phyloP scores from a whole-genome alignment of 2,888 invertebrate genomes.

The Aphodius granarius region DNA sequence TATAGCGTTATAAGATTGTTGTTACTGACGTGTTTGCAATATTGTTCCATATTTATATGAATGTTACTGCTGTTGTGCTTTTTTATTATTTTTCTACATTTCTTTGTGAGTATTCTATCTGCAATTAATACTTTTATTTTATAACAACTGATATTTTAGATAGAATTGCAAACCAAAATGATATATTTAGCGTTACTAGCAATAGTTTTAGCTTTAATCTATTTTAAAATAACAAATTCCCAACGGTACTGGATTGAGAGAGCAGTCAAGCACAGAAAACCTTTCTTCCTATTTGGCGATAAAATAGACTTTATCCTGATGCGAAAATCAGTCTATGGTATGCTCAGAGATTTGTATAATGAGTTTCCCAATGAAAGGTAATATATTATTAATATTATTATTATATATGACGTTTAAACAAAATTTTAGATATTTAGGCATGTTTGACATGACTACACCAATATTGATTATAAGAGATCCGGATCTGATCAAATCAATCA shows the following conservation, averaged over 20 bases:
- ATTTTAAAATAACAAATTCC: not conserved
- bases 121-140: too few relatives aligned
- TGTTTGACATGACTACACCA: constrained; percentile 21
- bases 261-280: not conserved
- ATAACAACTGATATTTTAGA: too few relatives aligned
- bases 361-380: not conserved
- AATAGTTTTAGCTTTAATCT: not conserved
- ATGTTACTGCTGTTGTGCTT: too few relatives aligned
- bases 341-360: not conserved
- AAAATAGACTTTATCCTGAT: not conserved
- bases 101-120: too few relatives aligned
- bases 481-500: constrained; percentile 47
- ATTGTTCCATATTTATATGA: too few relatives aligned
- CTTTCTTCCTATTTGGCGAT: not conserved
- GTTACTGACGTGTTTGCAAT: too few relatives aligned
- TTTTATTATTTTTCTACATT: too few relatives aligned
- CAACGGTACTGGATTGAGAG: not conserved
- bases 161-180: too few relatives aligned
- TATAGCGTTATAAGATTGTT: too few relatives aligned
- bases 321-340: not conserved
- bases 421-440: constrained; percentile 26
- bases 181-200: not conserved
- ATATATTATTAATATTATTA: not conserved
- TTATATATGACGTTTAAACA: not conserved
- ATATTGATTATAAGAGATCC: constrained; percentile 32